Conservation (phyloP, 2,113 vertebrate genomes). For the Hydrolagus affinis region DNA sequence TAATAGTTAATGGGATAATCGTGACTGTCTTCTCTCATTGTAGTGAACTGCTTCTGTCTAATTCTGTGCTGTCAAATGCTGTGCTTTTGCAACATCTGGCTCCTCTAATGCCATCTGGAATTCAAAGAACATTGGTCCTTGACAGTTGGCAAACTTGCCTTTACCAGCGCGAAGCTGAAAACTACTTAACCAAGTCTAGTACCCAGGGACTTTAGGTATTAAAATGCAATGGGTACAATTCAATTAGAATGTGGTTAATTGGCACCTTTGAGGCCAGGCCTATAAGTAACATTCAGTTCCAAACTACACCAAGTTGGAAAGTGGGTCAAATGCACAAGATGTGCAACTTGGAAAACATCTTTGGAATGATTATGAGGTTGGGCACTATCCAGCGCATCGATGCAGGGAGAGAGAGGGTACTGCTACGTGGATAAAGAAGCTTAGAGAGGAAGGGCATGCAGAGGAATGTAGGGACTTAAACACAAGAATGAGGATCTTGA, state of each 20-base stretch:
- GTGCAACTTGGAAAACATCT: not conserved
- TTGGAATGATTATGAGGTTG: not conserved
- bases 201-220: not conserved
- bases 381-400: too few species aligned
- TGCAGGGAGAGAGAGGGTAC: too few species aligned
- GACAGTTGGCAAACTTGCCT: not conserved
- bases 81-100: not conserved
- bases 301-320: not conserved
- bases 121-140: not conserved
- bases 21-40: slow-evolving; percentile 10
- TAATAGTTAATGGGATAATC: slow-evolving; percentile 17
- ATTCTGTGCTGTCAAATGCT: slow-evolving; percentile 1
- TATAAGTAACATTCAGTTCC: not conserved
- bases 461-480: too few species aligned
- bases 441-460: too few species aligned
- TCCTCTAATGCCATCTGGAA: not conserved
- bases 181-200: not conserved
- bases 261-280: not conserved
- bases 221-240: not conserved
- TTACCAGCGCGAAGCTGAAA: not conserved
- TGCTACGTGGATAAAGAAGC: too few species aligned
- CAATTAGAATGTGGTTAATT: not conserved
- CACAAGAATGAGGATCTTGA: too few species aligned
- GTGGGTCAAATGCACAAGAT: not conserved
- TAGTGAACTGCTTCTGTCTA: not conserved